Evolutionary conservation across 2,888 invertebrate genomes (phyloP), one percentile per base, ranked within the genome.

Genomic region (Ophioninae sp.): DNA sequence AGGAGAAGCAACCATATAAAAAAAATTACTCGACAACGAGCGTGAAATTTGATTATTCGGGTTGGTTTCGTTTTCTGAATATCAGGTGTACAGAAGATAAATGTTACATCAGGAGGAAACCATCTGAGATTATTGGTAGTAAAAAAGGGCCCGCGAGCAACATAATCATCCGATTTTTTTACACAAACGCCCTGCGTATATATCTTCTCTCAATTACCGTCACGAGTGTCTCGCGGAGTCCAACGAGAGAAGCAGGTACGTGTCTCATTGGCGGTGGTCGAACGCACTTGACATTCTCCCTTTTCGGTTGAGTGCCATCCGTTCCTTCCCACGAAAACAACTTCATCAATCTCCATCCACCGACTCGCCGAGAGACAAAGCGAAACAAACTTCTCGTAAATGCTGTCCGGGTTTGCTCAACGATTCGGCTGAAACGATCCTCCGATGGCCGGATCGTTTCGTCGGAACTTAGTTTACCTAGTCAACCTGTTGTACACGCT

Each of bases 191-290:
- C 57, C 73, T 20, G 59, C 76, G 61, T 69, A 74, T 79, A 61
- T 76, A 82, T 83, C 68, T 69, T 78, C 68, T 83, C 78, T 77
- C 68, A 64, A 86, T 86, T 86, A 85, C 20, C 70, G 80, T 84
- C 86, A 86, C 86, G 86, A 85, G 81, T 68, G 75, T 61, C 67
- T 75, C 79, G 72, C 76, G 79, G 81, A 84, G 83, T 75, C 72
- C 77, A 77, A 85, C 81, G 83, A 84, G 84, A 70, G 68, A 76
- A 20, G 68, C 59, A 50, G 65, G 79, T 84, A 86, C 86, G 86
- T 86, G 77, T 81, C 83, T 68, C 76, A 78, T 83, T 70, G 41
- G 44, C 30, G 69, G 67, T 78, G 81, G 61, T 84, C 77, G 65
- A 64, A 61, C 79, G 69, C 75, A 56, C 67, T 23, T 81, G 64